phyloP scores from a whole-genome alignment of 1,140 invertebrate genomes.

The Bicyclus anynana region DNA sequence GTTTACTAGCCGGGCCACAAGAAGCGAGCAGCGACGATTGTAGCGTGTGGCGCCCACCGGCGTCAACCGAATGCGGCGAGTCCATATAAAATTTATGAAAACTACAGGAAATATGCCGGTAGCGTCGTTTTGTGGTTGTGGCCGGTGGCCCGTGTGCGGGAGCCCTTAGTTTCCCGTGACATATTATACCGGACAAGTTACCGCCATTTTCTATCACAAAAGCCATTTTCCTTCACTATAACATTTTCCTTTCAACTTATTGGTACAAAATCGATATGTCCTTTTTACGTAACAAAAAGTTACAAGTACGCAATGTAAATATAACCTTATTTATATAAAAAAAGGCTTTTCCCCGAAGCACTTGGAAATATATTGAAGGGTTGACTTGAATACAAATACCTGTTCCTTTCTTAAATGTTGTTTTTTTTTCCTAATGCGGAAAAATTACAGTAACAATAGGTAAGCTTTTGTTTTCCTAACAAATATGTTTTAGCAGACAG shows the following conservation, averaged over 20 bases:
- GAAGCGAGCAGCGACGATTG: too few relatives aligned
- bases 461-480: not conserved
- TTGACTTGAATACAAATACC: not conserved
- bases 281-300: not conserved
- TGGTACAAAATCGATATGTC: not conserved
- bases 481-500: not conserved
- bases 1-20: too few relatives aligned
- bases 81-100: too few relatives aligned
- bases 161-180: not conserved
- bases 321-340: not conserved
- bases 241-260: not conserved
- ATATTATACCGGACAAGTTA: constrained; percentile 2
- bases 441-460: not conserved
- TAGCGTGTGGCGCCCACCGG: too few relatives aligned
- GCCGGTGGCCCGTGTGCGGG: too few relatives aligned
- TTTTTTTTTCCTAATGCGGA: too few relatives aligned
- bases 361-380: not conserved
- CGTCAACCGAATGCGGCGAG: too few relatives aligned
- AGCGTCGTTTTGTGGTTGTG: too few relatives aligned
- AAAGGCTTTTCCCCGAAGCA: not conserved
- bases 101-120: too few relatives aligned
- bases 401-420: too few relatives aligned
- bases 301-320: not conserved
- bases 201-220: constrained; percentile 6
- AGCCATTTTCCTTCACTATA: constrained; percentile 4